Evolutionary conservation across 2,113 vertebrate species (phyloP).

Genomic region (Turnix velox): DNA sequence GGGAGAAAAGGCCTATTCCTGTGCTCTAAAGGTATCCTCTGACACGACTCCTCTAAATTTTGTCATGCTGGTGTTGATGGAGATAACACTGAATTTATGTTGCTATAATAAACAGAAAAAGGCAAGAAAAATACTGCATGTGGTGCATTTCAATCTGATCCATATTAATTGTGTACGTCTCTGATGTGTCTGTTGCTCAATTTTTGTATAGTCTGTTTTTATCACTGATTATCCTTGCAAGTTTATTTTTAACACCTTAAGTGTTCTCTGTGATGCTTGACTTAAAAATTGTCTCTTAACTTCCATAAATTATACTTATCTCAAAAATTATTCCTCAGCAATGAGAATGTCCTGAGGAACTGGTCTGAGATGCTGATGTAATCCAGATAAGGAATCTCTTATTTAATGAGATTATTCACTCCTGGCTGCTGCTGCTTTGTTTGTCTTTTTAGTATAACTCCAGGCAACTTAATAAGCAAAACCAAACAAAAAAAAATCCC

Average conservation of each 20-base stretch:
- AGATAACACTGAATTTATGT: neutral
- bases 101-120: neutral
- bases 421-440: neutral
- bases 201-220: neutral
- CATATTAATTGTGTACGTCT: neutral
- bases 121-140: no score
- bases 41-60: neutral
- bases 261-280: no score
- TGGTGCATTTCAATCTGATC: neutral
- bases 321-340: neutral
- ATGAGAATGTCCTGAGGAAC: neutral
- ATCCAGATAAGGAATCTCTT: neutral
- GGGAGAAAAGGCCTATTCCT: slow-evolving; percentile 90
- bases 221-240: neutral
- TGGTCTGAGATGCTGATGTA: neutral
- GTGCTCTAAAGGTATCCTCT: slow-evolving; percentile 82
- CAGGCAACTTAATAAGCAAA: neutral
- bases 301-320: no score
- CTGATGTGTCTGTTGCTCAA: neutral
- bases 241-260: no score
- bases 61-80: neutral
- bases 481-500: neutral
- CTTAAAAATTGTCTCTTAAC: no score
- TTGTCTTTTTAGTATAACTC: neutral
- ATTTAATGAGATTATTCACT: neutral